These are phyloP conservation scores for Tenebrosternarchus preto DNA, from an alignment of 2,113 vertebrate genomes.

Conservation along the genomic window DNA sequence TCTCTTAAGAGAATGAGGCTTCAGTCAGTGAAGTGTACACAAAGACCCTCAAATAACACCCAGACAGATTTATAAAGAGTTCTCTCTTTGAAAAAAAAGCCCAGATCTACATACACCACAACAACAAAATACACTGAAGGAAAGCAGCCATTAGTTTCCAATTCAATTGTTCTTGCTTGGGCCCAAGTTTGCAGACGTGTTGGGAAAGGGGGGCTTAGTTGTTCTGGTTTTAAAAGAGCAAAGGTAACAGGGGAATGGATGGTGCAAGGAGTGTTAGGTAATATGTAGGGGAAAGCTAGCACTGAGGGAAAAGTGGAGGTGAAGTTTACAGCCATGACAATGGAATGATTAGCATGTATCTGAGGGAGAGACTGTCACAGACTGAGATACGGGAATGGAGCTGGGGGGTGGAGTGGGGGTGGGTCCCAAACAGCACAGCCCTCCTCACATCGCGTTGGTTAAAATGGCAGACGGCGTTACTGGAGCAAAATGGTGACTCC, in stretches of 20 bases:
- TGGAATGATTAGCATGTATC: neutral
- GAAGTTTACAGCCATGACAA: neutral
- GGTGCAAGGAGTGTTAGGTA: no score
- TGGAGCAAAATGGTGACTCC: no score
- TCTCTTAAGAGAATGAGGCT: slow-evolving; percentile 1
- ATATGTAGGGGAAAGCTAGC: neutral
- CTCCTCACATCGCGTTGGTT: no score
- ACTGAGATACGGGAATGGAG: neutral
- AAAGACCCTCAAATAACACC: slow-evolving; percentile 7
- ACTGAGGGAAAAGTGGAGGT: neutral
- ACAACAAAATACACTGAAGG: neutral
- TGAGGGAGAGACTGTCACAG: neutral
- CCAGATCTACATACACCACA: neutral
- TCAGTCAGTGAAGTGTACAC: neutral
- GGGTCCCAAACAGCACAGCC: neutral
- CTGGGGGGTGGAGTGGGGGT: neutral
- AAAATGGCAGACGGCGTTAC: no score
- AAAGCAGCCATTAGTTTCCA: neutral
- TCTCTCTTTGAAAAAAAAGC: slow-evolving; percentile 15
- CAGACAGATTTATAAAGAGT: slow-evolving; percentile 2
- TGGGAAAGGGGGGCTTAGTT: neutral
- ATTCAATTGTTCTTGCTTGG: neutral
- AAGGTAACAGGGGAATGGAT: neutral
- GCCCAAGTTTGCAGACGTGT: neutral
- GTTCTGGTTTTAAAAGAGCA: slow-evolving; percentile 2